These are phyloP conservation scores for Cirrhinus molitorella DNA, from an alignment of 2,797 vertebrate species.

Conservation along the genomic window DNA sequence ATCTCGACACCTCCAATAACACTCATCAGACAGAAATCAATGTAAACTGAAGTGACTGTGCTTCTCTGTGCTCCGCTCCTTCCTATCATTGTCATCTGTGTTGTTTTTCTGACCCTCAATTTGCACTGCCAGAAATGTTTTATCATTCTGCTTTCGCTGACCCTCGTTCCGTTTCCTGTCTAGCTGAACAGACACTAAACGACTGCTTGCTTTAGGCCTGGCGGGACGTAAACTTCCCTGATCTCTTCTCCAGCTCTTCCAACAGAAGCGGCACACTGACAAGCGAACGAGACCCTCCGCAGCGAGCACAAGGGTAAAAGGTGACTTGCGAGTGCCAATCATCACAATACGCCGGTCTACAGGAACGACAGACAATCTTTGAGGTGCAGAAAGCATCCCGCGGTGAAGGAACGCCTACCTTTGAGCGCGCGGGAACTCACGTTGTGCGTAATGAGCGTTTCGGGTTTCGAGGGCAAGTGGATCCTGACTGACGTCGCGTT, in stretches of 20 bases:
- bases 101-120: constrained; percentile 30
- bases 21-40: constrained; percentile 7
- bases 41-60: neutral
- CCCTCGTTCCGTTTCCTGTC: neutral
- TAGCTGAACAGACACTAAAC: neutral
- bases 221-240: neutral
- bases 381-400: neutral
- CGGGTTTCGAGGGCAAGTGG: neutral
- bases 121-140: constrained; percentile 41
- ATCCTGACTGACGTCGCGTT: neutral
- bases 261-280: neutral
- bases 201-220: constrained; percentile 12
- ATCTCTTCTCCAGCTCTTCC: constrained; percentile 33
- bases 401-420: neutral
- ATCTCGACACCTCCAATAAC: neutral
- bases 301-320: neutral
- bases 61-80: neutral
- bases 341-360: neutral
- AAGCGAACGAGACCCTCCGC: neutral
- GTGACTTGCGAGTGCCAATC: constrained; percentile 6
- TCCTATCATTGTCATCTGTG: constrained; percentile 2
- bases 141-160: neutral
- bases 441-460: neutral
- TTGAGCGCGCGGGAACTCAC: neutral
- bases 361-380: neutral